Conservation (phyloP, 2,797 vertebrate species). For the Schizopygopsis pylzovi region DNA sequence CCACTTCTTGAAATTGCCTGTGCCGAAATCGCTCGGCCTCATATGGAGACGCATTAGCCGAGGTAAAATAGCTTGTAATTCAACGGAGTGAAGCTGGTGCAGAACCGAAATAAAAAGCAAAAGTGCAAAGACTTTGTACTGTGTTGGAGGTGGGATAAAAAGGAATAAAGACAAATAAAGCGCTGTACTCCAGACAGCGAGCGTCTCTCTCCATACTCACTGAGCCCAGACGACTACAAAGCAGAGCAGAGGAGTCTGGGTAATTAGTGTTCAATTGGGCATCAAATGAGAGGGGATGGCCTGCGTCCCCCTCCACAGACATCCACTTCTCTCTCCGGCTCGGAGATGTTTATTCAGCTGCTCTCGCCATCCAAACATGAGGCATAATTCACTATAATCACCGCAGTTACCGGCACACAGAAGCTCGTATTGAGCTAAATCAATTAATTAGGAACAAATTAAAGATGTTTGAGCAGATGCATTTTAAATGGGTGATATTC, state of each 20-base stretch:
- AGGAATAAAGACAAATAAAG: slow-evolving; percentile 38
- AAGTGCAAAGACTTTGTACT: slow-evolving; percentile 22
- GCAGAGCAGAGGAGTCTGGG: slow-evolving; percentile 64
- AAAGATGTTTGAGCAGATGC: slow-evolving; percentile 8
- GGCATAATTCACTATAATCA: slow-evolving; percentile 28
- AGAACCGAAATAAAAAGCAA: neutral
- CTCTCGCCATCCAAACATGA: slow-evolving; percentile 9
- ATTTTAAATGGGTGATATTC: neutral
- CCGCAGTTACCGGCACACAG: slow-evolving; percentile 21
- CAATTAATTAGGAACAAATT: slow-evolving; percentile 13
- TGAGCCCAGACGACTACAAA: slow-evolving; percentile 67
- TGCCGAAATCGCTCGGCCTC: slow-evolving; percentile 13
- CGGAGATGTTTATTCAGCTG: slow-evolving; percentile 24
- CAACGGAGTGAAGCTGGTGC: neutral
- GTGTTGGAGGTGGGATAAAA: slow-evolving; percentile 30
- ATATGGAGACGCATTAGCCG: neutral
- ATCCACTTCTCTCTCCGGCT: neutral
- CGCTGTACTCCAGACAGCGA: neutral
- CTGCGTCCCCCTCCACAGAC: slow-evolving; percentile 56
- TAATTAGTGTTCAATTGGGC: slow-evolving; percentile 74
- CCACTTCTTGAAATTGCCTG: slow-evolving; percentile 12
- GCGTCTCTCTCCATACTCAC: slow-evolving; percentile 63
- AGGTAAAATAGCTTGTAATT: slow-evolving; percentile 20
- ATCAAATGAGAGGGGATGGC: slow-evolving; percentile 70
- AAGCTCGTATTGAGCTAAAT: slow-evolving; percentile 35